Conservation (phyloP, 2,888 invertebrate genomes). For the Anoncus sp. region DNA sequence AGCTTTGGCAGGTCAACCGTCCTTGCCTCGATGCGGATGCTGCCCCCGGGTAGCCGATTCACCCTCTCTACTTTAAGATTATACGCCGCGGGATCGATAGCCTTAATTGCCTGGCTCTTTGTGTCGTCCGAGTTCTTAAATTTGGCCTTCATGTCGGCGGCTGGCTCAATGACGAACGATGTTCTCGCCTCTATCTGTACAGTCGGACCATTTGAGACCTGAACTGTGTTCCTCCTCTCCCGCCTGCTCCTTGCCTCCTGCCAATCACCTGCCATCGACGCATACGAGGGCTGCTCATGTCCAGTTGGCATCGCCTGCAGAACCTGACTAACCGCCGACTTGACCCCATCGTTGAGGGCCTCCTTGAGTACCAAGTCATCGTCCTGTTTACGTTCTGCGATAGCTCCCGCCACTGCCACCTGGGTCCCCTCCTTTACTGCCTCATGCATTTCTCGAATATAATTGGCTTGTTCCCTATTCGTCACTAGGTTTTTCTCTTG, state of each 20-base stretch:
- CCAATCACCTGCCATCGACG: background rate
- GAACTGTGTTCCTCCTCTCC: background rate
- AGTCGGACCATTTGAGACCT: slow-evolving; percentile 14
- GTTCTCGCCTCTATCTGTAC: background rate
- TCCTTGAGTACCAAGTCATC: too few relatives aligned
- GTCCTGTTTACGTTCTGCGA: too few relatives aligned
- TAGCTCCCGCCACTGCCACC: too few relatives aligned
- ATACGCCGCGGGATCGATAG: slow-evolving; percentile 5
- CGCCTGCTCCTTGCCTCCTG: background rate
- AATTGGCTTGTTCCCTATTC: background rate
- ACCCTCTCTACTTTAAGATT: slow-evolving; percentile 28
- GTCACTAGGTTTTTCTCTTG: background rate
- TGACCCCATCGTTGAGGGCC: too few relatives aligned
- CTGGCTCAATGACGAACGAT: slow-evolving; percentile 26
- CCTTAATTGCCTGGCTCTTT: background rate
- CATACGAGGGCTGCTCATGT: too few relatives aligned
- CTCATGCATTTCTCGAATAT: background rate
- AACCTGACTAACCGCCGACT: too few relatives aligned
- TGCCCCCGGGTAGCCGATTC: background rate
- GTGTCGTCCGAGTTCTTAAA: slow-evolving; percentile 20
- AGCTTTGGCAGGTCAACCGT: slow-evolving; percentile 33
- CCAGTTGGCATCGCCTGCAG: too few relatives aligned
- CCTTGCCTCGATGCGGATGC: slow-evolving; percentile 22
- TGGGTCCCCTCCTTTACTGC: background rate
- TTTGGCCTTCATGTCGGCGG: background rate